phyloP scores from a whole-genome alignment of 2,113 vertebrate species.

The Anguilla japonica region DNA sequence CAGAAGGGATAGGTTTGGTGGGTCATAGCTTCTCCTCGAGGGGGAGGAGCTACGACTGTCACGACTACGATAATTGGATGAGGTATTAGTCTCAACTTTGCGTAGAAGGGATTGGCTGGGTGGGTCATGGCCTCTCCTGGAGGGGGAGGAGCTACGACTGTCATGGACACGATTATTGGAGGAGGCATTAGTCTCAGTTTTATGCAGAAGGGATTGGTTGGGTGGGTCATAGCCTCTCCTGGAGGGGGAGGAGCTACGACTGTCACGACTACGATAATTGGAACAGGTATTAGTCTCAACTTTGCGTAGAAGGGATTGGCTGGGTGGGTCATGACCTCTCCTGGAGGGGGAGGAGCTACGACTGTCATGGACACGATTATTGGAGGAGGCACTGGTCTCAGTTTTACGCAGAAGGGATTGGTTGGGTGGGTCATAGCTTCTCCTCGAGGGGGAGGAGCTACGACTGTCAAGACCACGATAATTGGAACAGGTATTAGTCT shows the following conservation, averaged over 20 bases:
- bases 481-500: slow-evolving; percentile 10
- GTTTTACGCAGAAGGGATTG: no score
- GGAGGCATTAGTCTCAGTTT: slow-evolving; percentile 53
- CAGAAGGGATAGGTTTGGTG: slow-evolving; percentile 9
- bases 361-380: no score
- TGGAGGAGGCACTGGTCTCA: no score
- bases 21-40: not conserved
- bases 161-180: slow-evolving; percentile 46
- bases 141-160: slow-evolving; percentile 22
- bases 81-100: slow-evolving; percentile 19
- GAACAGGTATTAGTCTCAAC: slow-evolving; percentile 37
- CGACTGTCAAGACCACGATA: slow-evolving; percentile 32
- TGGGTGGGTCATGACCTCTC: not conserved
- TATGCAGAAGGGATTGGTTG: slow-evolving; percentile 50
- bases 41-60: slow-evolving; percentile 25
- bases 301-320: slow-evolving; percentile 50
- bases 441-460: slow-evolving; percentile 13
- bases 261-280: slow-evolving; percentile 20
- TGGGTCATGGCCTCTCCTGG: slow-evolving; percentile 21
- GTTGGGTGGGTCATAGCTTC: not conserved
- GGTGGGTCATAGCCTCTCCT: slow-evolving; percentile 42
- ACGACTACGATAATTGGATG: slow-evolving; percentile 25
- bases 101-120: slow-evolving; percentile 24
- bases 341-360: no score
- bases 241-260: slow-evolving; percentile 45